Percentiles rank a stretch among this genome's conserved stretches.
Conservation (phyloP, 1,140 invertebrate genomes). For the Hesperophylax magnus region DNA sequence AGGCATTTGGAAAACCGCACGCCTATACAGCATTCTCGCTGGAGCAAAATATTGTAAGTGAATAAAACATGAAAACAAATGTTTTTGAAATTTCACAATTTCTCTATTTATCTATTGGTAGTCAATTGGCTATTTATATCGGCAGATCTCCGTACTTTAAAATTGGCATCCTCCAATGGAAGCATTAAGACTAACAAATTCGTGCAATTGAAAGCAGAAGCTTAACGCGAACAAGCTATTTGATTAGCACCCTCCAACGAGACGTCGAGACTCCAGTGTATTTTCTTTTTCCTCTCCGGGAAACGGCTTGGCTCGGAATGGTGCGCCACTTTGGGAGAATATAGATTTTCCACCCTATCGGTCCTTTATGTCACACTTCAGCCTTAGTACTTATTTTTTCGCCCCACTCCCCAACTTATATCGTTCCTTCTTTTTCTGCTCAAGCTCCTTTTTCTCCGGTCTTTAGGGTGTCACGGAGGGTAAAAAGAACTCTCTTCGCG, state of each 20-base stretch:
- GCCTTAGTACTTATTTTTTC: slow-evolving; percentile 24
- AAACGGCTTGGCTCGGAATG: slow-evolving; percentile 6
- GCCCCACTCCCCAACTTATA: background rate
- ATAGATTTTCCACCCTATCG: slow-evolving; percentile 34
- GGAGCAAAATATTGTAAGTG: too few species aligned
- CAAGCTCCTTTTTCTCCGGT: background rate
- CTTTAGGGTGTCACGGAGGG: slow-evolving; percentile 26
- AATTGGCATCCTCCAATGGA: background rate
- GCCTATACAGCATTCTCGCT: background rate
- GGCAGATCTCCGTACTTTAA: too few species aligned
- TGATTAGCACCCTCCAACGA: slow-evolving; percentile 15
- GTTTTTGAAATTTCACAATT: too few species aligned
- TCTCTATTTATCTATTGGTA: too few species aligned
- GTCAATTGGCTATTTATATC: too few species aligned
- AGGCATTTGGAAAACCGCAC: background rate
- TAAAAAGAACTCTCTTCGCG: slow-evolving; percentile 16
- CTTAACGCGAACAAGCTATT: slow-evolving; percentile 13
- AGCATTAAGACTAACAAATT: slow-evolving; percentile 18
- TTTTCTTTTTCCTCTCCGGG: slow-evolving; percentile 6
- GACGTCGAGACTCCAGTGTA: background rate
- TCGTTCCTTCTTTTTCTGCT: slow-evolving; percentile 9
- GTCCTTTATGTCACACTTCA: slow-evolving; percentile 36
- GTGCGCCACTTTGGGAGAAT: slow-evolving; percentile 27
- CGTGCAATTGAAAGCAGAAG: slow-evolving; percentile 8
- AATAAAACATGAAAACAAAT: too few species aligned